Evolutionary conservation across 2,888 invertebrate species (phyloP), one percentile per base, ranked within the genome.

Genomic region (Cremastinae sp.): DNA sequence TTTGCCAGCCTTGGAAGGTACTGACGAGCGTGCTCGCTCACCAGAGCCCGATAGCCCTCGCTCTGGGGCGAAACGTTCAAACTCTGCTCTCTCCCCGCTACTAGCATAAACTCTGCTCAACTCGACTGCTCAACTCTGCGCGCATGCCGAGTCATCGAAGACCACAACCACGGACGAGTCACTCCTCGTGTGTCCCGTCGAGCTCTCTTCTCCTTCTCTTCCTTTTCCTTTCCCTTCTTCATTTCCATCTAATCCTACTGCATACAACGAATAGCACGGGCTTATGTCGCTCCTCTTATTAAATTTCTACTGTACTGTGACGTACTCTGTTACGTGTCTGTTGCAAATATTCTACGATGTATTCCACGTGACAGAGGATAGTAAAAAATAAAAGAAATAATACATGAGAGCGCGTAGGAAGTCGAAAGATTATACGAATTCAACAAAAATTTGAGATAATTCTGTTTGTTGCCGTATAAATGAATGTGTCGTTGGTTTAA

Each of bases 1-100:
- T 74, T 72, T 64, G 68, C 75, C 75, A 70, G 75, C 66, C 77
- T 68, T 68, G 51, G 74, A 75, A 74, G 58, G 62, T 53, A 80
- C 79, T 78, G 79, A 75, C 22, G 70, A 68, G 71, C 69, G 70
- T 68, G 70, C 65, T 61, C 55, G 73, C 69, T 73, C 56, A 28
- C 51, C 62, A 76, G 72, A 76, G 68, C 64, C 72, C 72, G 66
- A 56, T 72, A 75, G 72, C 66, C 56, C n/a, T n/a, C n/a, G n/a
- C n/a, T n/a, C n/a, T n/a, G n/a, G 39, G 28, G 37, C 62, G 45
- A 53, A 51, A 75, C 65, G 39, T 45, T 58, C 62, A 55, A 35
- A 35, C 43, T 47, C 37, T 41, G 10, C 43, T 9, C 41, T 35
- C 47, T 61, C 61, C 16, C 14, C 45, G 16, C 28, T 47, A 4